phyloP scores from a whole-genome alignment of 2,113 vertebrate genomes.

The Aegotheles bennettii region DNA sequence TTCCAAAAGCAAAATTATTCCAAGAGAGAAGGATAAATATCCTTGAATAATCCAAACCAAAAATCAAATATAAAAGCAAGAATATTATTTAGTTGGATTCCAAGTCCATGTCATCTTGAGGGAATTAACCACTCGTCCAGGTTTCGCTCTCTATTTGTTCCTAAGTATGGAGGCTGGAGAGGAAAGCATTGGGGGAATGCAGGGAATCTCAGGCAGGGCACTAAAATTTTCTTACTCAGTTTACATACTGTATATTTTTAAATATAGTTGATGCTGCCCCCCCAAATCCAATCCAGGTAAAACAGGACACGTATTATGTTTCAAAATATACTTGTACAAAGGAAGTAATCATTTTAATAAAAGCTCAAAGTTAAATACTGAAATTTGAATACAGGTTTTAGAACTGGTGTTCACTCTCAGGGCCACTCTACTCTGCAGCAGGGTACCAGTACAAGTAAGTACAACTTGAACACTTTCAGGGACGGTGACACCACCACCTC shows the following conservation, averaged over 20 bases:
- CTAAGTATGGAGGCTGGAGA: not conserved
- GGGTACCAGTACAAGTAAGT: not conserved
- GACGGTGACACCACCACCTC: no score
- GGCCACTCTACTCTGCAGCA: not conserved
- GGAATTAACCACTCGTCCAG: not conserved
- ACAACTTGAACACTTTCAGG: no score
- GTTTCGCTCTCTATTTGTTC: not conserved
- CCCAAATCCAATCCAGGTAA: not conserved
- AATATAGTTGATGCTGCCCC: not conserved
- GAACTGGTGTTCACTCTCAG: not conserved
- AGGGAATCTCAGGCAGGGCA: not conserved
- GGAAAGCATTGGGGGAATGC: not conserved
- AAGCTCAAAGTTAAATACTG: not conserved
- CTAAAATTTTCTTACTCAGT: not conserved
- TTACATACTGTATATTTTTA: not conserved
- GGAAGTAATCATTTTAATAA: not conserved
- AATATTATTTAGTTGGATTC: not conserved
- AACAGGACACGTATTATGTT: not conserved
- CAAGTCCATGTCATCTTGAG: not conserved
- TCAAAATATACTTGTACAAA: not conserved
- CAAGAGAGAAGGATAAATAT: slow-evolving; percentile 8
- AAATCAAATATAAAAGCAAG: slow-evolving; percentile 9
- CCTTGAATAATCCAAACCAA: slow-evolving; percentile 19
- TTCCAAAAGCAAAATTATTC: slow-evolving; percentile 18
- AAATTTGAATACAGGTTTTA: not conserved